Evolutionary conservation across 2,888 invertebrate genomes (phyloP).

Genomic region (Drosophila buzzatii): DNA sequence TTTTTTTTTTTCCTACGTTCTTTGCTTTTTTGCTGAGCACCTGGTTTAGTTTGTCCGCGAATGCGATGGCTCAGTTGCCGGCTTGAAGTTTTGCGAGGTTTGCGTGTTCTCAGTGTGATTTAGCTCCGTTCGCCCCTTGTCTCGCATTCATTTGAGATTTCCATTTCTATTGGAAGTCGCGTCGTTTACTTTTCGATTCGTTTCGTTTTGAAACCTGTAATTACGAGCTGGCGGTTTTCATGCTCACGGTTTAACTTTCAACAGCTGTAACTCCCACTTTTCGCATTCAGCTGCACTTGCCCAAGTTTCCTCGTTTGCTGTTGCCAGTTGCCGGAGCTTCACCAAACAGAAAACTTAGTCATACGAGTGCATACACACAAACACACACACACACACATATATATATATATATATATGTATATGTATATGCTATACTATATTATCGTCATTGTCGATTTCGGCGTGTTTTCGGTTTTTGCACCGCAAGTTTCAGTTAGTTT

Average conservation of each 20-base stretch:
- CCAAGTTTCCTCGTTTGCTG: slow-evolving; percentile 16
- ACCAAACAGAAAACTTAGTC: slow-evolving; percentile 29
- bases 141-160: slow-evolving; percentile 9
- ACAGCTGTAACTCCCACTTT: slow-evolving; percentile 45
- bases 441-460: slow-evolving; percentile 65
- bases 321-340: slow-evolving; percentile 15
- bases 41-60: slow-evolving; percentile 29
- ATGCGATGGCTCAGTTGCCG: slow-evolving; percentile 55
- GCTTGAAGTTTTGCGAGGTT: slow-evolving; percentile 57
- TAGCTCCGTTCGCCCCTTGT: slow-evolving; percentile 9
- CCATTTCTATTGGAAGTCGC: slow-evolving; percentile 36
- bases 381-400: neutral
- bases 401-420: neutral
- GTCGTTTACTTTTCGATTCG: slow-evolving; percentile 71
- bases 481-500: slow-evolving; percentile 56
- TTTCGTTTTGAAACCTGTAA: slow-evolving; percentile 69
- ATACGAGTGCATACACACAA: slow-evolving; percentile 18
- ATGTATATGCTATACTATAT: slow-evolving; percentile 21
- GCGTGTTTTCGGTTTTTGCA: slow-evolving; percentile 51
- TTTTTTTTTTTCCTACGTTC: neutral
- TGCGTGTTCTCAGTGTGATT: slow-evolving; percentile 44
- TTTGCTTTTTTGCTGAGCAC: slow-evolving; percentile 6
- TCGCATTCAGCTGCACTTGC: slow-evolving; percentile 10
- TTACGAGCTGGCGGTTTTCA: slow-evolving; percentile 62
- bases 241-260: slow-evolving; percentile 68